Conservation (phyloP, 2,888 invertebrate species). For the Eremobia ochroleuca region DNA sequence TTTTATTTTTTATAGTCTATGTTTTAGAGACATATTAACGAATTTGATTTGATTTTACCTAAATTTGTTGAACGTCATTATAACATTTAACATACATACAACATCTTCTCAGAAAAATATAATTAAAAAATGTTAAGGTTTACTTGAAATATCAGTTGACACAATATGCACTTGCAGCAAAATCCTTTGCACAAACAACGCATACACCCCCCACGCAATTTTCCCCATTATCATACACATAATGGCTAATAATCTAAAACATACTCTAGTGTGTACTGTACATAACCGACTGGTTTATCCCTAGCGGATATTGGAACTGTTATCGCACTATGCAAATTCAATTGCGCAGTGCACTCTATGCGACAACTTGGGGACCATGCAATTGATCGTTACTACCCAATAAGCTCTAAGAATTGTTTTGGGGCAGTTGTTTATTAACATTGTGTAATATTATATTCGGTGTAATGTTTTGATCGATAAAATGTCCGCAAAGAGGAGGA, state of each 20-base stretch:
- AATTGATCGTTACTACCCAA: constrained; percentile 74
- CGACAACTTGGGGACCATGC: constrained; percentile 75
- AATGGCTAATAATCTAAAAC: constrained; percentile 66
- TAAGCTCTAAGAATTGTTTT: constrained; percentile 67
- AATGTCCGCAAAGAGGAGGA: background rate
- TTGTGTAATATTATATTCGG: background rate
- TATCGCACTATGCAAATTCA: constrained; percentile 83
- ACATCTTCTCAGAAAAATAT: background rate
- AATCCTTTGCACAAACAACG: constrained; percentile 7
- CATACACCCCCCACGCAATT: constrained; percentile 15
- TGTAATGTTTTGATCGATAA: background rate
- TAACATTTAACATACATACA: too few species aligned
- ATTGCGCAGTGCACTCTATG: constrained; percentile 78
- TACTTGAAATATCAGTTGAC: background rate
- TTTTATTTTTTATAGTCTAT: too few species aligned
- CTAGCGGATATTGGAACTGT: constrained; percentile 76
- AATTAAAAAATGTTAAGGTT: background rate
- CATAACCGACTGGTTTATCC: constrained; percentile 69
- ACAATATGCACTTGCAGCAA: background rate
- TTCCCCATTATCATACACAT: constrained; percentile 34
- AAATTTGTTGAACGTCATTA: too few species aligned
- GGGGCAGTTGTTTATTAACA: constrained; percentile 42
- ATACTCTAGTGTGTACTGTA: constrained; percentile 49
- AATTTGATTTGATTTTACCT: background rate
- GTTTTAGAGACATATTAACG: background rate